Conservation (phyloP, 2,797 vertebrate species). For the Cynopterus sphinx region DNA sequence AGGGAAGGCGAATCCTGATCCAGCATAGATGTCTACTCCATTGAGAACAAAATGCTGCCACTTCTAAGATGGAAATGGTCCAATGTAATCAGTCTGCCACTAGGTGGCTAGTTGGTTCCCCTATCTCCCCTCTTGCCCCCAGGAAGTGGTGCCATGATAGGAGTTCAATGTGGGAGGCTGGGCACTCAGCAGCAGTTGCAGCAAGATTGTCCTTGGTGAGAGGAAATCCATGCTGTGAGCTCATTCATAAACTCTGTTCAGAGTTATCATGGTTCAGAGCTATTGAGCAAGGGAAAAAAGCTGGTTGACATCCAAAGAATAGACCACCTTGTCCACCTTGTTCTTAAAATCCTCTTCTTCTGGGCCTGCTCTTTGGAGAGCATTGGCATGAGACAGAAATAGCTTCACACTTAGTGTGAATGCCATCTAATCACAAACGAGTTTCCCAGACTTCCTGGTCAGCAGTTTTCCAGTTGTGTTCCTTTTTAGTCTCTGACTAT, state of each 20-base stretch:
- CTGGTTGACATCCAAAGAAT: background rate
- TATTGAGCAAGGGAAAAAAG: background rate
- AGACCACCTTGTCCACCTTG: background rate
- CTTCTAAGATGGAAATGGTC: background rate
- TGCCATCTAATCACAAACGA: background rate
- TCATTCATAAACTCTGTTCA: background rate
- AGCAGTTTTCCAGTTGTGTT: background rate
- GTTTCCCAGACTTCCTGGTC: background rate
- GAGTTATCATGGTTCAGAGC: background rate
- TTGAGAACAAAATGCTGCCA: background rate
- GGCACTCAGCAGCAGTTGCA: background rate
- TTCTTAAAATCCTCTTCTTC: background rate
- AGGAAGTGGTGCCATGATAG: background rate
- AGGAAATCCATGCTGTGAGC: background rate
- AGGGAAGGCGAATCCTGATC: background rate
- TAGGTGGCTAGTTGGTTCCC: background rate
- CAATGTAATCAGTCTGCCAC: background rate
- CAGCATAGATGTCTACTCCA: background rate
- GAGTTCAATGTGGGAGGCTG: background rate
- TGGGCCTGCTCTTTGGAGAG: background rate
- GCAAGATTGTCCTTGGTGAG: background rate
- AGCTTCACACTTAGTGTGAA: background rate
- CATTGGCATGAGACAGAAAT: background rate
- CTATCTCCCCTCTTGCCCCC: background rate
- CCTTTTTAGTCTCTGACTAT: background rate